phyloP scores from a whole-genome alignment of 2,888 invertebrate genomes.

The Acrocera orbiculus region DNA sequence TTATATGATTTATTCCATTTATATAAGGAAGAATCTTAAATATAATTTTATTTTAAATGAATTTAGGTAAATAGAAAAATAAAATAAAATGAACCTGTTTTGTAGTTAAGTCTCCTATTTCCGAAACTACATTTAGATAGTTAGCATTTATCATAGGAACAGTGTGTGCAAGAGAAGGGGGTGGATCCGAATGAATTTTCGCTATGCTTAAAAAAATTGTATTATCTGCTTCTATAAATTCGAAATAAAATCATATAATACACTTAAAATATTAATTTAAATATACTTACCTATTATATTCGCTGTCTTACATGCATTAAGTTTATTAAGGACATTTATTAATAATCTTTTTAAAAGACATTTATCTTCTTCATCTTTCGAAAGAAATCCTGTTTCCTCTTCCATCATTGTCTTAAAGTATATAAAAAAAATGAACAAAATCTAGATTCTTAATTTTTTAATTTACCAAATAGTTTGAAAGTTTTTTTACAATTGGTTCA shows the following conservation, averaged over 20 bases:
- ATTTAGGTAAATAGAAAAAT: neutral
- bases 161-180: slow-evolving; percentile 68
- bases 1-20: slow-evolving; percentile 82
- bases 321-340: slow-evolving; percentile 57
- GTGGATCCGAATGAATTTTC: slow-evolving; percentile 62
- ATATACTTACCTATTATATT: slow-evolving; percentile 45
- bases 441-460: no score
- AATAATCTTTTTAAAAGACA: slow-evolving; percentile 55
- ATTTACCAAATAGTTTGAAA: slow-evolving; percentile 73
- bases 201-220: slow-evolving; percentile 82
- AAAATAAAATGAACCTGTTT: slow-evolving; percentile 72
- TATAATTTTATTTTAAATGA: neutral
- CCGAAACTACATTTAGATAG: slow-evolving; percentile 42
- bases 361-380: slow-evolving; percentile 44
- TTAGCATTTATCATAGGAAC: slow-evolving; percentile 67
- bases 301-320: slow-evolving; percentile 64
- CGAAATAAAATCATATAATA: slow-evolving; percentile 3
- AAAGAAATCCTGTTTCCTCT: slow-evolving; percentile 70
- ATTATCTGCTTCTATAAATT: slow-evolving; percentile 55
- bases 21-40: slow-evolving; percentile 51
- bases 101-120: slow-evolving; percentile 87
- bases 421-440: neutral
- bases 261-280: neutral
- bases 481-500: slow-evolving; percentile 84
- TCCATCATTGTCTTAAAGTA: slow-evolving; percentile 57